These are phyloP conservation scores for Metacarcinus magister DNA, from an alignment of 2,888 invertebrate genomes.

Conservation along the genomic window DNA sequence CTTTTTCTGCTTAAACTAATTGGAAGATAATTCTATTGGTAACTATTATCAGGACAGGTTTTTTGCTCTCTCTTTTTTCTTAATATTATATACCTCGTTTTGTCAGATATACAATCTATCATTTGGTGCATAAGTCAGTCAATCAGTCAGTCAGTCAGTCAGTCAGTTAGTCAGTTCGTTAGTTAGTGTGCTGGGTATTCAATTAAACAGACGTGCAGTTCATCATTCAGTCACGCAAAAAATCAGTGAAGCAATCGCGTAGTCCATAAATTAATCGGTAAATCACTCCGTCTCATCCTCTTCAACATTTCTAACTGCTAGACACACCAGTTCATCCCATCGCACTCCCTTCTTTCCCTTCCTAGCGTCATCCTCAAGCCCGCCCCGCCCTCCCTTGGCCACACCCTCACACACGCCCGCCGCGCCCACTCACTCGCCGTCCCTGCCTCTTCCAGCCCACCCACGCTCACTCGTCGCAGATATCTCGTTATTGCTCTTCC, in stretches of 20 bases:
- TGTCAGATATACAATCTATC: not conserved
- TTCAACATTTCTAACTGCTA: not conserved
- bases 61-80: not conserved
- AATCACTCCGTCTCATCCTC: not conserved
- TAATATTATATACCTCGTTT: not conserved
- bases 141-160: not conserved
- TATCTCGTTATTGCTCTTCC: conserved; percentile 45
- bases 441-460: not conserved
- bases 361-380: not conserved
- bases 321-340: not conserved
- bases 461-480: conserved; percentile 6
- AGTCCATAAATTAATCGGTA: conserved; percentile 16
- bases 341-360: not conserved
- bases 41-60: not conserved
- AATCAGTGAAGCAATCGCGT: not conserved
- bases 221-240: not conserved
- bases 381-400: not conserved
- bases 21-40: not conserved
- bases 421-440: not conserved
- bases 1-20: not conserved
- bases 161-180: not conserved
- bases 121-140: not conserved
- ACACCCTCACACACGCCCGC: not conserved
- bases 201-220: not conserved
- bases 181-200: not conserved